These are phyloP conservation scores for Sebastes schlegelii DNA, from an alignment of 2,113 vertebrate genomes.

Conservation along the genomic window DNA sequence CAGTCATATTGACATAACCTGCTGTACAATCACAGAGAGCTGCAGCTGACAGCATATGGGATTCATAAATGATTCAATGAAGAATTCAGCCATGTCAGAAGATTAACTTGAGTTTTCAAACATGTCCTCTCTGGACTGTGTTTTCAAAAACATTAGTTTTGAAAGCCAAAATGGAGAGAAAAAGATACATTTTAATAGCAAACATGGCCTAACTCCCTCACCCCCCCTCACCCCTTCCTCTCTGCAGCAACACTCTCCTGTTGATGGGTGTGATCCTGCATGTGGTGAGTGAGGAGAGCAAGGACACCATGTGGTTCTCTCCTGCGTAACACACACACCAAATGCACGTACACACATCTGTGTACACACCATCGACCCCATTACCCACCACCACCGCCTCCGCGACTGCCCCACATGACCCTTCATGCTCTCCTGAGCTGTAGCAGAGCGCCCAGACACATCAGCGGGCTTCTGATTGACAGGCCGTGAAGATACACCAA, in stretches of 20 bases:
- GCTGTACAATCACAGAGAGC: neutral
- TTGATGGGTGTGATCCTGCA: constrained; percentile 72
- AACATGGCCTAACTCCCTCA: constrained; percentile 9
- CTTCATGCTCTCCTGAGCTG: constrained; percentile 75
- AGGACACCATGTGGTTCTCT: constrained; percentile 76
- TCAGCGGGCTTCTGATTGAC: constrained; percentile 81
- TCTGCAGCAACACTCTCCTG: constrained; percentile 65
- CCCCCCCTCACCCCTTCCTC: neutral
- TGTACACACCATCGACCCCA: constrained; percentile 65
- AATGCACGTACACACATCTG: constrained; percentile 55
- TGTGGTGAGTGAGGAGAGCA: constrained; percentile 83
- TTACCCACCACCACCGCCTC: constrained; percentile 74
- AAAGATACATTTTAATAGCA: constrained; percentile 1
- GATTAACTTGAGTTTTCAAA: neutral
- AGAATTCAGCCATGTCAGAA: constrained; percentile 5
- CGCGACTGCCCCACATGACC: constrained; percentile 73
- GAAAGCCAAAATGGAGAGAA: constrained; percentile 1
- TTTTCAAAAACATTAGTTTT: neutral
- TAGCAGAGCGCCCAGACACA: constrained; percentile 77
- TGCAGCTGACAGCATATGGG: neutral
- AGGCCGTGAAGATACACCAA: constrained; percentile 85
- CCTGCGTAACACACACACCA: constrained; percentile 60
- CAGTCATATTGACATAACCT: neutral
- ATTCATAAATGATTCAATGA: neutral
- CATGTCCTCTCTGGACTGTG: neutral